Evolutionary conservation across 2,113 vertebrate species (phyloP), one percentile per base, ranked within the genome.

Genomic region (Saguinus imperator): DNA sequence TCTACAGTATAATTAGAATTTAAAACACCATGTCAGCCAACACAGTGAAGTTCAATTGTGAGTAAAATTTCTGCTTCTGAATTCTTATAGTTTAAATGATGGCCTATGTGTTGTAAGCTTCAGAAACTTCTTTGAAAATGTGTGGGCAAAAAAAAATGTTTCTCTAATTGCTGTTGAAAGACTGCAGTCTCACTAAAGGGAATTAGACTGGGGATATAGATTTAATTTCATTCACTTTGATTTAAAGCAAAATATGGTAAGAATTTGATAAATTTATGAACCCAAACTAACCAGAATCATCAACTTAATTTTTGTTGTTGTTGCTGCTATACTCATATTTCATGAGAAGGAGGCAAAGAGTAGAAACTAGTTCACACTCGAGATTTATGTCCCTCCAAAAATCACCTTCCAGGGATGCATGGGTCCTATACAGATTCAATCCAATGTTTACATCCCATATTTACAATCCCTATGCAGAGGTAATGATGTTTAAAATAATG

Each of bases 1-100:
- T 90, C 45, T 32, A 40, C 1, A 82, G 48, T 45, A 93, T 18
- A 96, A 93, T 93, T 89, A 87, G 77, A 96, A 82, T 88, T 76
- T 81, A 80, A 89, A 43, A 76, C 40, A 43, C 40, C 40, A 5
- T 55, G 8, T n/a, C 81, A 45, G 45, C 64, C 40, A 77, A 68
- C 20, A 82, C 37, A 61, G 76, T 12, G 23, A 93, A 94, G 29
- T 91, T 79, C 18, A 91, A 5, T 40, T 52, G 5, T 70, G n/a
- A 94, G 37, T 61, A 25, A 64, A 90, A 90, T 72, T 94, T 45
- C 21, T 89, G 21, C 68, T 84, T 89, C 75, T 40, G n/a, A 57
- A 80, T 96, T 92, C n/a, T 55, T 82, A 10, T 13, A 66, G 43
- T 61, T 94, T 76, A 70, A 70, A 82, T 93, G 83, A 76, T 55